Conservation (phyloP, 2,888 invertebrate species). For the Cetonia aurata region DNA sequence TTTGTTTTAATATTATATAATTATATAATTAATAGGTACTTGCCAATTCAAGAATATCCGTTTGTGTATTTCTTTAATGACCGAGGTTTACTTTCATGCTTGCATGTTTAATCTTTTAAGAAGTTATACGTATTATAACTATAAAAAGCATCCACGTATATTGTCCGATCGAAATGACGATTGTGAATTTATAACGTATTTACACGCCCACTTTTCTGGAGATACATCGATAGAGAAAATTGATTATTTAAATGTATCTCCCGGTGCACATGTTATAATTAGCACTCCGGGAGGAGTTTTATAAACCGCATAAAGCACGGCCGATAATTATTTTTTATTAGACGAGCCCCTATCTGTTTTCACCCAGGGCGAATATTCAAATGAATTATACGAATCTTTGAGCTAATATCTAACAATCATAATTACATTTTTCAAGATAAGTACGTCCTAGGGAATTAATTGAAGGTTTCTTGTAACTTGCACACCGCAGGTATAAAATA, state of each 20-base stretch:
- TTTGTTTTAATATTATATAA: too few relatives aligned
- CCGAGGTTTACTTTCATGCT: too few relatives aligned
- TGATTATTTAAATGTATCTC: conserved; percentile 32
- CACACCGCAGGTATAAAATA: too few relatives aligned
- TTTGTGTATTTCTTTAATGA: too few relatives aligned
- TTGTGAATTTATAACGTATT: conserved; percentile 32
- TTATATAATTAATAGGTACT: too few relatives aligned
- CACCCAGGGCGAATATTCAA: conserved; percentile 35
- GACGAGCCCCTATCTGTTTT: conserved; percentile 34
- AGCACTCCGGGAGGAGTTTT: conserved; percentile 19
- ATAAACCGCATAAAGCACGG: conserved; percentile 8
- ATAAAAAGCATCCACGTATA: conserved; percentile 3
- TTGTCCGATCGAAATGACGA: conserved; percentile 3
- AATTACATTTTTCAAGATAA: conserved; percentile 13
- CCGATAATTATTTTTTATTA: conserved; percentile 22
- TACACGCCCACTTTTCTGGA: conserved; percentile 20
- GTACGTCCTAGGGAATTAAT: neutral
- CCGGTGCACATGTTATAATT: conserved; percentile 22
- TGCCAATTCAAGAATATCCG: too few relatives aligned
- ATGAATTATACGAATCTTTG: conserved; percentile 25
- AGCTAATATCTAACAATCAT: conserved; percentile 32
- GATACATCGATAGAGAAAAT: conserved; percentile 25
- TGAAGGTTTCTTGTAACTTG: neutral
- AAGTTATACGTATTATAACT: neutral
- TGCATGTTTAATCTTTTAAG: neutral